Evolutionary conservation across 2,888 invertebrate genomes (phyloP).

Genomic region (Trachelus iudaicus): DNA sequence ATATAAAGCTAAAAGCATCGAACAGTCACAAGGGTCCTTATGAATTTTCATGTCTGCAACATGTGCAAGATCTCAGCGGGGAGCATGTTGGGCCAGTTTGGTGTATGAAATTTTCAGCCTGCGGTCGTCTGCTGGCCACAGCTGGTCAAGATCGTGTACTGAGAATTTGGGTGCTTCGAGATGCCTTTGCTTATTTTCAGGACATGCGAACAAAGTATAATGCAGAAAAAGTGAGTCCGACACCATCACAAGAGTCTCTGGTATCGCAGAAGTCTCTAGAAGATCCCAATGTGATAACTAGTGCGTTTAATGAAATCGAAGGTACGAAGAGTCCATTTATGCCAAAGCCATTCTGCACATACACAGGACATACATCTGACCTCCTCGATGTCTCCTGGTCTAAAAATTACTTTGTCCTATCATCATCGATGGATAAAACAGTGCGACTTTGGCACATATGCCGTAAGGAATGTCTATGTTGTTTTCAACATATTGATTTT

Average conservation of each 20-base stretch:
- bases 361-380: constrained; percentile 95
- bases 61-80: constrained; percentile 87
- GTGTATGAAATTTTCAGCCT: constrained; percentile 98
- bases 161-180: constrained; percentile 93
- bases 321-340: constrained; percentile 78
- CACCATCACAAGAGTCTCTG: constrained; percentile 92
- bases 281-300: constrained; percentile 69
- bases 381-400: constrained; percentile 98
- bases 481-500: constrained; percentile 99
- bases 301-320: constrained; percentile 70
- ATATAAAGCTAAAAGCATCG: constrained; percentile 91
- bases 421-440: constrained; percentile 98
- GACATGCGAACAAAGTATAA: constrained; percentile 97
- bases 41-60: constrained; percentile 91
- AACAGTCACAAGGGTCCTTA: constrained; percentile 97
- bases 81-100: constrained; percentile 95
- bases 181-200: constrained; percentile 91
- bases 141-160: constrained; percentile 96
- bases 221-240: constrained; percentile 91
- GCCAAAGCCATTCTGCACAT: constrained; percentile 91
- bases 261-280: constrained; percentile 81
- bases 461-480: constrained; percentile 95
- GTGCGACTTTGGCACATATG: constrained; percentile 98
- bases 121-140: constrained; percentile 93
- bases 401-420: constrained; percentile 97